phyloP scores from a whole-genome alignment of 2,113 vertebrate genomes.

The Ammodytes marinus region DNA sequence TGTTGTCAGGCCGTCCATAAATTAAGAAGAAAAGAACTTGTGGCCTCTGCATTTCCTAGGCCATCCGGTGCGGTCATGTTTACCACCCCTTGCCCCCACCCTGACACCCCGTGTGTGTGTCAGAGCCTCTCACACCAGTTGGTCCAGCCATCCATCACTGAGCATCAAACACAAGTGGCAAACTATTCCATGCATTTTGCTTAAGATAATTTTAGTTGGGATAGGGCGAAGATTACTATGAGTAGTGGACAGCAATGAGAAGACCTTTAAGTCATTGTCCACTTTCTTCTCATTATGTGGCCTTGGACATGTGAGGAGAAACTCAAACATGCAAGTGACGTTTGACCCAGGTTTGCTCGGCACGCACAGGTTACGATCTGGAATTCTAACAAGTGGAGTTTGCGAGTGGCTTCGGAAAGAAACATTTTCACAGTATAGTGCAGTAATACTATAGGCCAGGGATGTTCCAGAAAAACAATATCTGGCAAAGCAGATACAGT shows the following conservation, averaged over 20 bases:
- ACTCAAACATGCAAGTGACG: not conserved
- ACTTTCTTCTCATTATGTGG: not conserved
- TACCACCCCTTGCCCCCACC: conserved; percentile 72
- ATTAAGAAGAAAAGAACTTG: conserved; percentile 73
- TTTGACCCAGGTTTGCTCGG: not conserved
- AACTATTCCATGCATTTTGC: not conserved
- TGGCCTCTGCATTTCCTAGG: conserved; percentile 78
- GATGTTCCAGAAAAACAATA: not conserved
- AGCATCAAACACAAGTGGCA: conserved; percentile 9
- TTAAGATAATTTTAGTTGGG: not conserved
- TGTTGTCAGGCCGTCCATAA: conserved; percentile 79
- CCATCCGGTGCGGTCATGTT: conserved; percentile 76
- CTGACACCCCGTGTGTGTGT: conserved; percentile 63
- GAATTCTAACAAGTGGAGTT: not conserved
- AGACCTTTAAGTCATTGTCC: not conserved
- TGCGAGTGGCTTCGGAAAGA: not conserved
- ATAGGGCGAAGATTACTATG: not conserved
- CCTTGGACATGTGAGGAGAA: conserved; percentile 13
- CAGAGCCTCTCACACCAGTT: conserved; percentile 72
- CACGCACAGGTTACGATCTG: not conserved
- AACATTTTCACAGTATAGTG: not conserved
- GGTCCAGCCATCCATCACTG: conserved; percentile 66
- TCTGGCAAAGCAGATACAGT: not conserved
- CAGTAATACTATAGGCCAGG: not conserved
- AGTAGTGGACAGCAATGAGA: not conserved